Evolutionary conservation across 2,888 invertebrate genomes (phyloP).

Genomic region (Drosophila lacicola): DNA sequence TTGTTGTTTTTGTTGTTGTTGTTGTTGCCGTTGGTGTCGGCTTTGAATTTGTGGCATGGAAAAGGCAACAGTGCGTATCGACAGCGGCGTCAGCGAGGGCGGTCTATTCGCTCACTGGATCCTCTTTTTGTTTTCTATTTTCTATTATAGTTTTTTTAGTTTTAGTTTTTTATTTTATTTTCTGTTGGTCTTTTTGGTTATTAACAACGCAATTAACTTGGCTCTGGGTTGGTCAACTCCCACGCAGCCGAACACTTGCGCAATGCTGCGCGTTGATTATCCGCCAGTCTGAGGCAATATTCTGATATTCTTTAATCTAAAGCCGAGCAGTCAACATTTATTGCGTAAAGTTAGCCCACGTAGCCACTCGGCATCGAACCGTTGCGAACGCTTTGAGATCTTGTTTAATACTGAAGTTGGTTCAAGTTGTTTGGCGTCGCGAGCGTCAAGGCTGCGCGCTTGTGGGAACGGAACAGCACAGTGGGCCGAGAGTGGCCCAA

Average conservation of each 20-base stretch:
- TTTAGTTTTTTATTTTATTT: conserved; percentile 12
- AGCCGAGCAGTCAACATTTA: conserved; percentile 19
- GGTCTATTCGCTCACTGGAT: conserved; percentile 70
- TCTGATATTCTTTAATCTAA: conserved; percentile 28
- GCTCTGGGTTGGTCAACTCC: conserved; percentile 48
- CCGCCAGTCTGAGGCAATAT: conserved; percentile 11
- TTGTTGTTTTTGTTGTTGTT: conserved; percentile 16
- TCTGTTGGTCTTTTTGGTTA: conserved; percentile 27
- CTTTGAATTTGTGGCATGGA: conserved; percentile 65
- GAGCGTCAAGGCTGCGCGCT: conserved; percentile 43
- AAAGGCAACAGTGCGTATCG: conserved; percentile 76
- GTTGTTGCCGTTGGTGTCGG: conserved; percentile 32
- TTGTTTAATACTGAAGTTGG: conserved; percentile 72
- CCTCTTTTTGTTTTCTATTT: conserved; percentile 39
- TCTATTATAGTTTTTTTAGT: neutral
- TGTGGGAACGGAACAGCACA: conserved; percentile 54
- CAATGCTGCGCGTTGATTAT: conserved; percentile 44
- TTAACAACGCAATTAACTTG: conserved; percentile 65
- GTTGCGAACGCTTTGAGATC: conserved; percentile 70
- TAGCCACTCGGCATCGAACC: conserved; percentile 16
- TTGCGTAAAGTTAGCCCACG: conserved; percentile 24
- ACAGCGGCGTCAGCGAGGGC: conserved; percentile 30
- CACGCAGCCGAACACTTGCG: conserved; percentile 55
- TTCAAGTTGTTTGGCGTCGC: conserved; percentile 63
- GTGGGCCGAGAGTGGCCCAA: conserved; percentile 15